Percentiles rank a stretch among this genome's conserved stretches.
Evolutionary conservation across 30 jellyfish, hydroid and myxozoan genomes (phyloP).

Genomic region (Aurelia sp.): DNA sequence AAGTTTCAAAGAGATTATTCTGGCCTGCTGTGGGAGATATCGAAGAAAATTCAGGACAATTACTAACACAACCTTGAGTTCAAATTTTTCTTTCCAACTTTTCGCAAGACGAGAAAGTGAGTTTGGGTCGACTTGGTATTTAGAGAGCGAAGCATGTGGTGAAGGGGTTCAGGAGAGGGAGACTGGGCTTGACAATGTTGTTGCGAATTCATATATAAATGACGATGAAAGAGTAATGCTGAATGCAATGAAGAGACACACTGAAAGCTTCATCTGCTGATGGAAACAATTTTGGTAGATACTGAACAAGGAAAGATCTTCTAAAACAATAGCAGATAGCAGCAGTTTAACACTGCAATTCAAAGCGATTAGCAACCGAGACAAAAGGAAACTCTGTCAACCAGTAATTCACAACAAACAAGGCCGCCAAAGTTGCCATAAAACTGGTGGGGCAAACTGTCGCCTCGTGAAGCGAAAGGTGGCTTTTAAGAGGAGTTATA

Average conservation of each 20-base stretch:
- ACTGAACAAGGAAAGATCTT: too few relatives aligned
- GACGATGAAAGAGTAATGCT: constrained; percentile 3
- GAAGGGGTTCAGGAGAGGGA: background rate
- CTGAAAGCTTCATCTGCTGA: background rate
- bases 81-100: constrained; percentile 51
- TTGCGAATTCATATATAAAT: background rate
- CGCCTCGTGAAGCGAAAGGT: too few relatives aligned
- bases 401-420: too few relatives aligned
- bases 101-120: constrained; percentile 27
- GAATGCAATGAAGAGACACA: constrained; percentile 13
- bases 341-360: too few relatives aligned
- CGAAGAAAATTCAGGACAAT: constrained; percentile 43
- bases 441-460: too few relatives aligned
- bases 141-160: background rate
- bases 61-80: constrained; percentile 21
- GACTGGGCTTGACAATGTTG: background rate
- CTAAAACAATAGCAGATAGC: too few relatives aligned
- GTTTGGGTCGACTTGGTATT: constrained; percentile 52
- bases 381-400: too few relatives aligned
- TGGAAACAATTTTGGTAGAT: too few relatives aligned
- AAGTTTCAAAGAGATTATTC: constrained; percentile 47
- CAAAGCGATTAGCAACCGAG: too few relatives aligned
- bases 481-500: too few relatives aligned
- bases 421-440: too few relatives aligned
- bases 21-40: constrained; percentile 26